A percentile compares a stretch with the other conserved stretches of the same genome.
Conservation (phyloP, 2,113 vertebrate genomes). For the Microcebus griseorufus region DNA sequence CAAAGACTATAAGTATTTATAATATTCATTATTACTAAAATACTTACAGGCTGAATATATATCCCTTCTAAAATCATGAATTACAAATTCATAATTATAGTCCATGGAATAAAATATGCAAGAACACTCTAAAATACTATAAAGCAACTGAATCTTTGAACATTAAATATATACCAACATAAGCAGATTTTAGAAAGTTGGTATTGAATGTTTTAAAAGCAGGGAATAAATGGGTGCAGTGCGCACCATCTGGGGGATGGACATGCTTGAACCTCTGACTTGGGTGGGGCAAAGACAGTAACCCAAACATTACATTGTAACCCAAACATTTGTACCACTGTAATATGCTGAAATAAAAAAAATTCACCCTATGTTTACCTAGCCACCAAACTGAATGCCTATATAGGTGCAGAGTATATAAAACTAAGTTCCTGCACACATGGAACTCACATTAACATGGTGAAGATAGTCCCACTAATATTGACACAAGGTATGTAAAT, state of each 20-base stretch:
- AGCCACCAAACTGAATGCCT: neutral
- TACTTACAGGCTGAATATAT: neutral
- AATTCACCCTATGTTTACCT: neutral
- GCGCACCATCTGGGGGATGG: too few relatives aligned
- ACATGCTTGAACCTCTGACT: too few relatives aligned
- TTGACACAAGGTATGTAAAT: neutral
- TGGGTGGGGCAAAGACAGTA: too few relatives aligned
- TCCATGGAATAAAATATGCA: slow-evolving; percentile 29
- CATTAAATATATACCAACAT: slow-evolving; percentile 2
- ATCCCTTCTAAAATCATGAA: neutral
- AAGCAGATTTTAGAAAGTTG: slow-evolving; percentile 17
- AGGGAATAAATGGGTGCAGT: neutral
- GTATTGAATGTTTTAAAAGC: neutral
- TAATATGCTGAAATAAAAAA: too few relatives aligned
- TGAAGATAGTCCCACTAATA: neutral
- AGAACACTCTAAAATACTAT: neutral
- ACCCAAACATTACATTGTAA: too few relatives aligned
- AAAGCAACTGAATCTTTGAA: neutral
- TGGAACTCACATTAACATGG: neutral
- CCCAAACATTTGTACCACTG: too few relatives aligned
- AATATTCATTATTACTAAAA: neutral
- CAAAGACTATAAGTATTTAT: neutral
- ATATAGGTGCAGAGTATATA: neutral
- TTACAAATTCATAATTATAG: neutral
- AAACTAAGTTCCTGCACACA: neutral